Evolutionary conservation across 2,888 invertebrate species (phyloP).

Genomic region (Itoplectis maculator): DNA sequence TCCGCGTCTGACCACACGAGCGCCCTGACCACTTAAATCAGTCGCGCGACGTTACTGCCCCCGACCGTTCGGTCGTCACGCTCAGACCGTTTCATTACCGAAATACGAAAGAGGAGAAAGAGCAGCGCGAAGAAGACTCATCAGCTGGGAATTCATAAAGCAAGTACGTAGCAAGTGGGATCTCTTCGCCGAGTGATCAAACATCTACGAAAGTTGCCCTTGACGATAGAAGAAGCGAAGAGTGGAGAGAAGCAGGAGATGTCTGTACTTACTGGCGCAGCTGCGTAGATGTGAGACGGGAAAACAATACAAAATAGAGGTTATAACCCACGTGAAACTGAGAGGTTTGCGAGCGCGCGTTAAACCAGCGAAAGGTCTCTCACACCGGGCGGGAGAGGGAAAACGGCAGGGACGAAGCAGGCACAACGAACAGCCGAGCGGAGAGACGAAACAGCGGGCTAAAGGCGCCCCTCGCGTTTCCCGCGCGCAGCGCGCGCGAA

Average conservation of each 20-base stretch:
- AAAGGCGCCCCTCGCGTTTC: constrained; percentile 62
- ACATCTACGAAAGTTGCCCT: background rate
- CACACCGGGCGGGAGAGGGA: background rate
- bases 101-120: background rate
- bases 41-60: background rate
- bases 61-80: background rate
- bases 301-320: background rate
- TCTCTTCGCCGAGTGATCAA: constrained; percentile 23
- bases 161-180: background rate
- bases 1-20: constrained; percentile 56
- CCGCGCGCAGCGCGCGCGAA: constrained; percentile 67
- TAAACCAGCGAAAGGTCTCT: background rate
- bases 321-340: constrained; percentile 47
- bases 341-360: constrained; percentile 7
- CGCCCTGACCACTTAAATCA: constrained; percentile 47
- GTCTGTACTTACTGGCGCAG: constrained; percentile 38
- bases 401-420: constrained; percentile 1
- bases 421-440: background rate
- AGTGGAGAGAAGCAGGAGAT: background rate
- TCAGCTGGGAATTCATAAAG: background rate
- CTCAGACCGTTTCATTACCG: background rate
- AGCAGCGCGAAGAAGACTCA: background rate
- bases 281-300: background rate
- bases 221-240: background rate
- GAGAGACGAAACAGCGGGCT: constrained; percentile 49